Evolutionary conservation across 2,888 invertebrate genomes (phyloP).

Genomic region (Zootermopsis nevadensis): DNA sequence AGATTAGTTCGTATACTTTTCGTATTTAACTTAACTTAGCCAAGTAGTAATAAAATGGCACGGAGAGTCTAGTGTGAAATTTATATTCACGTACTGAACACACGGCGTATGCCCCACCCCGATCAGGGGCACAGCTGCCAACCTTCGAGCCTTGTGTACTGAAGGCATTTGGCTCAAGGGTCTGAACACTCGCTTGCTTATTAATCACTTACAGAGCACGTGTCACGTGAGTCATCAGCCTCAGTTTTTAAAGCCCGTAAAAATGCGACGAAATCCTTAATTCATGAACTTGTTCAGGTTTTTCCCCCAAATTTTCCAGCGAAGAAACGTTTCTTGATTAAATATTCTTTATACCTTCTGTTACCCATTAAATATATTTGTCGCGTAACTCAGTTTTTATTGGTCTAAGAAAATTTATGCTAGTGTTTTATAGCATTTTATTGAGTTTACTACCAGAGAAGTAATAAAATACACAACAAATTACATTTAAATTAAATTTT

Average conservation of each 20-base stretch:
- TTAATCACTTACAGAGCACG: not conserved
- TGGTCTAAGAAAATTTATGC: conserved; percentile 13
- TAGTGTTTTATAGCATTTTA: conserved; percentile 35
- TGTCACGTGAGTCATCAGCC: too few species aligned
- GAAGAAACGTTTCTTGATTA: conserved; percentile 7
- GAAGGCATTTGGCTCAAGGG: too few species aligned
- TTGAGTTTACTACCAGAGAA: conserved; percentile 39
- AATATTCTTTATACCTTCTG: conserved; percentile 1
- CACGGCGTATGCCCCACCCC: too few species aligned
- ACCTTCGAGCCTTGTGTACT: too few species aligned
- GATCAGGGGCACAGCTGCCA: too few species aligned
- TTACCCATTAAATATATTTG: conserved; percentile 22
- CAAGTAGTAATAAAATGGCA: too few species aligned
- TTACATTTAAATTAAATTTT: conserved; percentile 48
- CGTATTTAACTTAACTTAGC: too few species aligned
- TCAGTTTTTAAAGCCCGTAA: too few species aligned
- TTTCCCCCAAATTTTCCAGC: not conserved
- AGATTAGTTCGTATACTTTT: too few species aligned
- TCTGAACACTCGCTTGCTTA: not conserved
- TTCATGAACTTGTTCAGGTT: not conserved
- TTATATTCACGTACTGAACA: too few species aligned
- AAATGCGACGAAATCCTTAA: not conserved
- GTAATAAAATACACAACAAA: conserved; percentile 42
- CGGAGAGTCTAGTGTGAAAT: too few species aligned
- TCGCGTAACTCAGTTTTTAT: conserved; percentile 21